Conservation (phyloP, 2,113 vertebrate species). For the Eleginops maclovinus region DNA sequence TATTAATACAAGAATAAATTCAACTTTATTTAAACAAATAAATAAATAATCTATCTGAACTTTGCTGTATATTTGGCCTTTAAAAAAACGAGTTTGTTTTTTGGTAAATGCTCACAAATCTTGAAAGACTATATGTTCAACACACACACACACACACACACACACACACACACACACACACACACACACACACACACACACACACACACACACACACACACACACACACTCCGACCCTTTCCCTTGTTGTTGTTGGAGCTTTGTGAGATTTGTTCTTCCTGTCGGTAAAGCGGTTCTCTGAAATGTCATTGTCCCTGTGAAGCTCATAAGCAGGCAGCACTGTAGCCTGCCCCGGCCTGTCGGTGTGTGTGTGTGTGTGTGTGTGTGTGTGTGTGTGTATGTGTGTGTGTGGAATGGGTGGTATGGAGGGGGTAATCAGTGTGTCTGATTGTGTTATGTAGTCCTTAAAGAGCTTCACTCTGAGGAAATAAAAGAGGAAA, state of each 20-base stretch:
- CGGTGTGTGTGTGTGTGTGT: constrained; percentile 33
- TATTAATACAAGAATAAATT: too few species aligned
- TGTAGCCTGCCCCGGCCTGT: constrained; percentile 71
- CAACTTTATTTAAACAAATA: too few species aligned
- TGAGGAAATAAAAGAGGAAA: constrained; percentile 5
- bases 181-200: too few species aligned
- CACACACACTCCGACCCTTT: not conserved
- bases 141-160: too few species aligned
- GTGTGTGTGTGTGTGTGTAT: too few species aligned
- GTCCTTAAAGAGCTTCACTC: constrained; percentile 39
- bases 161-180: too few species aligned
- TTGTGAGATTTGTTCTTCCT: not conserved
- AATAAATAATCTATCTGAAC: too few species aligned
- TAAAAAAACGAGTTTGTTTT: too few species aligned
- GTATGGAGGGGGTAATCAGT: constrained; percentile 76
- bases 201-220: too few species aligned
- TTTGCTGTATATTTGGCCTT: too few species aligned
- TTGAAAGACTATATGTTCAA: too few species aligned
- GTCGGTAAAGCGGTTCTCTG: not conserved
- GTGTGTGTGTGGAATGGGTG: constrained; percentile 63
- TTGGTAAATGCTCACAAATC: too few species aligned
- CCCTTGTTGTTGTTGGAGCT: not conserved
- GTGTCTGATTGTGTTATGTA: constrained; percentile 70
- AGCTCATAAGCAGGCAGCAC: constrained; percentile 21
- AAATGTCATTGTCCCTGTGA: not conserved